A percentile compares a stretch with the other conserved stretches of the same genome.
phyloP scores from a whole-genome alignment of 2,888 invertebrate genomes.

The Erynnis tages region DNA sequence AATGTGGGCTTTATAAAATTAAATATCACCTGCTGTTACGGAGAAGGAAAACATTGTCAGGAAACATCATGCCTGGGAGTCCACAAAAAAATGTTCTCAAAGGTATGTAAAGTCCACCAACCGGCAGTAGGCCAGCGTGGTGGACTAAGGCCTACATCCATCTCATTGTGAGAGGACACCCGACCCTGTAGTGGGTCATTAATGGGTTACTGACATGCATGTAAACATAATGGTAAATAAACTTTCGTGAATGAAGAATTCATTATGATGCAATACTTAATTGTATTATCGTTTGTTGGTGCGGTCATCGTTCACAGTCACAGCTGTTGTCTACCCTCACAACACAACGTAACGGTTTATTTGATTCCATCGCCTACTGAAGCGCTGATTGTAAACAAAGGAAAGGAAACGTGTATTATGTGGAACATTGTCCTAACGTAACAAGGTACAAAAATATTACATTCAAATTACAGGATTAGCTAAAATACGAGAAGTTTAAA shows the following conservation, averaged over 20 bases:
- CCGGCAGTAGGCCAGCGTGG: no score
- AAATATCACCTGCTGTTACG: no score
- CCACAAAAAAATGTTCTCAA: no score
- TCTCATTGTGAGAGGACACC: no score
- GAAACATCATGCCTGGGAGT: no score
- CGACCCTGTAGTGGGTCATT: no score
- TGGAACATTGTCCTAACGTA: not conserved
- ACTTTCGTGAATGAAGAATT: not conserved
- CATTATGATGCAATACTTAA: conserved; percentile 12
- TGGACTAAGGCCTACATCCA: no score
- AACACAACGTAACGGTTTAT: conserved; percentile 26
- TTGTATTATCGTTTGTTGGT: conserved; percentile 6
- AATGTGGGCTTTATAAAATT: no score
- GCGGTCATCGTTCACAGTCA: conserved; percentile 3
- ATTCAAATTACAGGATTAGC: not conserved
- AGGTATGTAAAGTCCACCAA: no score
- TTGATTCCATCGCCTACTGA: conserved; percentile 23
- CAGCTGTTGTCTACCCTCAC: conserved; percentile 26
- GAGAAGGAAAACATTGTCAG: no score
- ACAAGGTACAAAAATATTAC: no score
- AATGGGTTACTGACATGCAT: not conserved
- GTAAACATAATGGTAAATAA: not conserved
- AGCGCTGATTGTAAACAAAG: conserved; percentile 28
- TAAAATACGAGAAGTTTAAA: not conserved
- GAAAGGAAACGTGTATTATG: conserved; percentile 2